A percentile compares a stretch with the other conserved stretches of the same genome.
phyloP scores from a whole-genome alignment of 2,888 invertebrate genomes.

The Parascotia fuliginaria region DNA sequence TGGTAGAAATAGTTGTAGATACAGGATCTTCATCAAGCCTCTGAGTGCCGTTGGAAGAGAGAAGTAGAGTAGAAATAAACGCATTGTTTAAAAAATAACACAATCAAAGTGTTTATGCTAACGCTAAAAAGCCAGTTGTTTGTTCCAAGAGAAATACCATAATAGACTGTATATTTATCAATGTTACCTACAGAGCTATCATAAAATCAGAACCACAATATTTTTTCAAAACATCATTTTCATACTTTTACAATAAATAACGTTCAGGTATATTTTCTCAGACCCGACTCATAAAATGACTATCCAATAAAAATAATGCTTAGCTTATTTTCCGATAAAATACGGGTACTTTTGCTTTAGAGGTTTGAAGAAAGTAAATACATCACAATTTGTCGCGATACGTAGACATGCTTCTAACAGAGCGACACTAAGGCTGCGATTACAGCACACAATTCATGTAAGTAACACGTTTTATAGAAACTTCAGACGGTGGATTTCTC shows the following conservation, averaged over 20 bases:
- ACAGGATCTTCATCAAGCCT: too few relatives aligned
- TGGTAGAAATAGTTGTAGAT: too few relatives aligned
- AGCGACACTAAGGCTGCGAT: constrained; percentile 2
- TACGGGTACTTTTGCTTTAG: background rate
- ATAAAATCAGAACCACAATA: background rate
- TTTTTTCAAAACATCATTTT: background rate
- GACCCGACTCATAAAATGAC: background rate
- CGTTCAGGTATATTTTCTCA: background rate
- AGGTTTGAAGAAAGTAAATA: background rate
- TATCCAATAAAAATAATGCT: background rate
- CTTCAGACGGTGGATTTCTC: too few relatives aligned
- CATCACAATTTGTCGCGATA: constrained; percentile 3
- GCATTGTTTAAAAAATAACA: too few relatives aligned
- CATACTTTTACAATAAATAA: background rate
- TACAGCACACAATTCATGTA: background rate
- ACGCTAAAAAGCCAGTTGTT: too few relatives aligned
- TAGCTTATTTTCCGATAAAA: background rate
- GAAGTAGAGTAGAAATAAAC: too few relatives aligned
- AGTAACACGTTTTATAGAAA: too few relatives aligned
- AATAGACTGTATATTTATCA: too few relatives aligned
- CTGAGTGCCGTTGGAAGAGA: too few relatives aligned
- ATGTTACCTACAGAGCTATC: too few relatives aligned
- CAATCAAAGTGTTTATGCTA: too few relatives aligned
- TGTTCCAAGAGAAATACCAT: too few relatives aligned
- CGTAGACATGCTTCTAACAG: constrained; percentile 6